phyloP scores from a whole-genome alignment of 2,888 invertebrate genomes.

The Oscheius sp. region DNA sequence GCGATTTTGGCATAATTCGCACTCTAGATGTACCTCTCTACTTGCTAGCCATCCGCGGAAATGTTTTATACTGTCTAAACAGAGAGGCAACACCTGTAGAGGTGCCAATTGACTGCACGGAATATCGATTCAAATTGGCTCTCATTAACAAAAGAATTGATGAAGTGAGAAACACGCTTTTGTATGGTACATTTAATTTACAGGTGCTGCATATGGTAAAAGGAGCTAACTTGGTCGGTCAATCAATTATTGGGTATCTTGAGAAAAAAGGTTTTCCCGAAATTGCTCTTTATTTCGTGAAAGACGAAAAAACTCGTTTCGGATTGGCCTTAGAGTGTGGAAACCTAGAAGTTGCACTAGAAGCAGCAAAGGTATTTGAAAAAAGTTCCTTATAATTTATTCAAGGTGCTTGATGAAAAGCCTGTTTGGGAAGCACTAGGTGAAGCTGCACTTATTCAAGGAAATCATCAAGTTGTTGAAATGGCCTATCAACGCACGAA shows the following conservation, averaged over 20 bases:
- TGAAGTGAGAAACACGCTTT: slow-evolving; percentile 75
- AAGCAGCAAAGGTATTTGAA: slow-evolving; percentile 82
- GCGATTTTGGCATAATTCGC: slow-evolving; percentile 96
- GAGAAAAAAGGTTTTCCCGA: slow-evolving; percentile 98
- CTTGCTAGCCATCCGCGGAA: slow-evolving; percentile 85
- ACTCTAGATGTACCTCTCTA: slow-evolving; percentile 97
- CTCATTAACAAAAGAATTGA: slow-evolving; percentile 94
- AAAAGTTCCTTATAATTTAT: background rate
- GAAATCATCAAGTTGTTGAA: slow-evolving; percentile 80
- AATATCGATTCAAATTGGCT: slow-evolving; percentile 96
- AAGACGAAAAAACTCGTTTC: slow-evolving; percentile 92
- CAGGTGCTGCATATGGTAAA: slow-evolving; percentile 84
- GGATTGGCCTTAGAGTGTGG: slow-evolving; percentile 95
- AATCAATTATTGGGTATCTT: slow-evolving; percentile 96
- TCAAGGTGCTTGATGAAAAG: slow-evolving; percentile 84
- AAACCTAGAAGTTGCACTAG: slow-evolving; percentile 93
- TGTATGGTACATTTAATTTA: slow-evolving; percentile 59
- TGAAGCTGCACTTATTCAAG: slow-evolving; percentile 89
- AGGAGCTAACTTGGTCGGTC: slow-evolving; percentile 93
- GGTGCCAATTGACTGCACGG: slow-evolving; percentile 92
- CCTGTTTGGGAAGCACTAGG: slow-evolving; percentile 94
- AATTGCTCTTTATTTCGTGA: slow-evolving; percentile 97
- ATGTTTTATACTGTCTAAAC: slow-evolving; percentile 62
- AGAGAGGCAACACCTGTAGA: slow-evolving; percentile 67
- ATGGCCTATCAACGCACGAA: slow-evolving; percentile 99